Base-by-base conservation (phyloP, 2,113 vertebrate genomes). In the Seriola aureovittata region DNA sequence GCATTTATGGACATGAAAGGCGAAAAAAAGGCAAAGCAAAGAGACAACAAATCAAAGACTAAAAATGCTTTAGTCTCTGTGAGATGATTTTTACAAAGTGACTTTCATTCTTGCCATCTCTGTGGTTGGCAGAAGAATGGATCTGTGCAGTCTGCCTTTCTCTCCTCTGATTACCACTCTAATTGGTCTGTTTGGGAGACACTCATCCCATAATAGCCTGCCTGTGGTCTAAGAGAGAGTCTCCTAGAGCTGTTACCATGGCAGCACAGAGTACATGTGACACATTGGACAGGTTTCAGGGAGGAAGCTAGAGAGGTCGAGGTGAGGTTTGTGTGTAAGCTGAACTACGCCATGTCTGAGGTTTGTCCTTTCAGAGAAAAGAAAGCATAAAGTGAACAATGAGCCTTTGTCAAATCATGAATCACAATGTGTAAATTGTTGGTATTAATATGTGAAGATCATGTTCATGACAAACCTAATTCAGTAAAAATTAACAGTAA, bases 141-240 rank as follows among this genome's bases (percentile, higher is more conserved):
- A 71, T 85, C 25, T 71, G 80, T 78, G 87, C 71, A 65, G 55
- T 84, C 69, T 66, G 38, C 77, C 52, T 70, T 76, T 64, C 64
- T 75, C 70, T 66, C 70, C 84, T 85, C 81, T 80, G 84, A 87
- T 87, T 91, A 82, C 86, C 55, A 23, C 59, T 90, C 57, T 89
- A 92, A 92, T 93, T 91, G 85, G 83, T 84, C 88, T 87, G 85
- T 80, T 92, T 91, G 81, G 87, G 81, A 92, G 80, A 91, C 86
- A 88, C 77, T 90, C 77, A 78, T 88, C 70, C 81, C 82, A 88
- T 93, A 93, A 93, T 93, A 87, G 88, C 80, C 84, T 50, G 87
- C 55, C 85, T 88, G 92, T 72, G 92, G 93, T 93, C 90, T 69
- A 64, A 67, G 34, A 72, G 50, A 90, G 62, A 68, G 74, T 55